Conservation (phyloP, 2,797 vertebrate species). For the Chiloscyllium punctatum region DNA sequence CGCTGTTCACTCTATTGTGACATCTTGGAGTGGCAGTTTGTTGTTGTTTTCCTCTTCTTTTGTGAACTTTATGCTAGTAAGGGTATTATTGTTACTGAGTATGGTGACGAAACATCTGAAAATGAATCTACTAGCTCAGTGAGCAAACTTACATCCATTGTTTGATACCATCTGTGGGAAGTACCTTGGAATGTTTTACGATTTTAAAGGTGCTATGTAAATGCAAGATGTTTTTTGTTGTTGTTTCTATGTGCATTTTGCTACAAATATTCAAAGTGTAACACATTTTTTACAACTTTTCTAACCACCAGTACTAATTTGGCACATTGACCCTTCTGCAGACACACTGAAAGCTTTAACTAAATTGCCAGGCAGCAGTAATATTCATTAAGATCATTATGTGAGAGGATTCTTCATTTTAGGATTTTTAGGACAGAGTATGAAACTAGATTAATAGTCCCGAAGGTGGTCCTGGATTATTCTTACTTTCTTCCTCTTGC, state of each 20-base stretch:
- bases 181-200: not conserved
- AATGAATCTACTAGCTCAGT: too few species aligned
- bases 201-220: not conserved
- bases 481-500: too few species aligned
- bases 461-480: too few species aligned
- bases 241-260: not conserved
- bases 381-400: not conserved
- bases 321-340: slow-evolving; percentile 23
- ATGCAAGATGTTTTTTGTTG: not conserved
- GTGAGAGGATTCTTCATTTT: slow-evolving; percentile 4
- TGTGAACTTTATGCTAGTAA: too few species aligned
- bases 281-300: not conserved
- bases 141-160: too few species aligned
- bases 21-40: too few species aligned
- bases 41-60: too few species aligned
- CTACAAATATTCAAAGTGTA: not conserved
- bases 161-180: not conserved
- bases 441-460: too few species aligned
- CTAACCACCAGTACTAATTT: not conserved
- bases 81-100: too few species aligned
- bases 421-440: not conserved
- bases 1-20: too few species aligned
- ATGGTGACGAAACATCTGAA: too few species aligned
- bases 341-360: not conserved
- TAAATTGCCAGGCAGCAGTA: not conserved